Evolutionary conservation across 2,113 vertebrate species (phyloP).

Genomic region (Willisornis vidua): DNA sequence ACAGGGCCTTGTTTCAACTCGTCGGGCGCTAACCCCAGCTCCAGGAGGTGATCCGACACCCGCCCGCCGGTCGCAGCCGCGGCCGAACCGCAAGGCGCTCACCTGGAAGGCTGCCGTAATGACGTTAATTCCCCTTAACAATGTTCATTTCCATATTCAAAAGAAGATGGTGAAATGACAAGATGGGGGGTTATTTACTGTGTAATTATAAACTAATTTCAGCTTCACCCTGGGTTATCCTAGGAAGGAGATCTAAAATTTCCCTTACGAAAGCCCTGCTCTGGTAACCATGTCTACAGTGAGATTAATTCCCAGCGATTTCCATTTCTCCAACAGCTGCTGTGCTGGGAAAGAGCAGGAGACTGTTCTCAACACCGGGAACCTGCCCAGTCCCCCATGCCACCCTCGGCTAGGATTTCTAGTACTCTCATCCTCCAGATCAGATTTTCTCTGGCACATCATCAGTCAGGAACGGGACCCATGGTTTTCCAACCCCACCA

Average conservation of each 20-base stretch:
- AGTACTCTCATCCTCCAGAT: not conserved
- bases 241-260: slow-evolving; percentile 53
- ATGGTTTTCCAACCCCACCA: not conserved
- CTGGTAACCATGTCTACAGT: not conserved
- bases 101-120: slow-evolving; percentile 9
- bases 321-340: slow-evolving; percentile 37
- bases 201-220: slow-evolving; percentile 47
- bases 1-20: slow-evolving; percentile 1
- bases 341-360: slow-evolving; percentile 6
- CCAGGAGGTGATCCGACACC: slow-evolving; percentile 16
- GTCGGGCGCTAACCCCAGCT: not conserved
- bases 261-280: slow-evolving; percentile 38
- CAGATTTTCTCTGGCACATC: not conserved
- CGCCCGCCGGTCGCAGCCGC: not conserved
- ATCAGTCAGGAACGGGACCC: not conserved
- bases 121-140: slow-evolving; percentile 24
- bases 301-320: slow-evolving; percentile 6
- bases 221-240: slow-evolving; percentile 31
- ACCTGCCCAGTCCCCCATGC: not conserved
- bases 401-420: not conserved
- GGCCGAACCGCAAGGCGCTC: not conserved
- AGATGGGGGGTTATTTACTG: slow-evolving; percentile 21
- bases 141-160: slow-evolving; percentile 41
- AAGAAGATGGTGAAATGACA: slow-evolving; percentile 39
- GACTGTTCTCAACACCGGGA: not conserved